Evolutionary conservation across 64 coral and sea anemone genomes (phyloP), one percentile per base, ranked within the genome.

Genomic region (Orbicella faveolata): DNA sequence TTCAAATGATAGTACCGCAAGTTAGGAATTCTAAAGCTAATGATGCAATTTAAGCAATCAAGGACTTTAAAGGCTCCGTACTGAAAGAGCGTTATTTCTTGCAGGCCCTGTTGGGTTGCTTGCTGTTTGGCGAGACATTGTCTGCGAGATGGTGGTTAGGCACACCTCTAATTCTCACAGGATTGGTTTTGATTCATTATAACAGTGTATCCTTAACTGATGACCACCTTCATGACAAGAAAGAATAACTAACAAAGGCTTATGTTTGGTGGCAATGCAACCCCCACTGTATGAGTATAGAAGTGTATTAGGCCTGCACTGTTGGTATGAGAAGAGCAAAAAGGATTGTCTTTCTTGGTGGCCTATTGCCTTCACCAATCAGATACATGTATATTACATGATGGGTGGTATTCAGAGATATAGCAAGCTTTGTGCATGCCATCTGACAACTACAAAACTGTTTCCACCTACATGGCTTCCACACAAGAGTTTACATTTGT

Each of bases 111-210:
- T 59, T 94, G 21, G 92, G 88, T 59, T 83, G 76, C 33, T 41
- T 89, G 73, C 76, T 94, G 15, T 94, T 94, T 90, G 82, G 76
- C 62, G 92, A 90, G 69, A 73, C 73, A 0, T 83, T 89, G 33
- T 90, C 92, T 18, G 21, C 89, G 63, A 51, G 76, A 85, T 94
- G 92, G 92, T 94, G 92, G 92, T 83, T 90, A 34, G 92, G 92
- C 48, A 89, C 92, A 59, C 90, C 88, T 53, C 69, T 89, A 62
- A 94, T 94, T 44, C 36, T 94, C 52, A 89, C 89, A 69, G 88
- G 92, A 17, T 76, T 94, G 20, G 61, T 91, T 64, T n/a, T 91
- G 34, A 84, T 91, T 76, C 89, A 91, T 23, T 63, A 91, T 74
- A 91, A 83, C 26, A 84, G 68, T 61, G 81, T 18, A 83, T 35